Conservation (phyloP, 2,888 invertebrate genomes). For the Hydrotaea diabolus region DNA sequence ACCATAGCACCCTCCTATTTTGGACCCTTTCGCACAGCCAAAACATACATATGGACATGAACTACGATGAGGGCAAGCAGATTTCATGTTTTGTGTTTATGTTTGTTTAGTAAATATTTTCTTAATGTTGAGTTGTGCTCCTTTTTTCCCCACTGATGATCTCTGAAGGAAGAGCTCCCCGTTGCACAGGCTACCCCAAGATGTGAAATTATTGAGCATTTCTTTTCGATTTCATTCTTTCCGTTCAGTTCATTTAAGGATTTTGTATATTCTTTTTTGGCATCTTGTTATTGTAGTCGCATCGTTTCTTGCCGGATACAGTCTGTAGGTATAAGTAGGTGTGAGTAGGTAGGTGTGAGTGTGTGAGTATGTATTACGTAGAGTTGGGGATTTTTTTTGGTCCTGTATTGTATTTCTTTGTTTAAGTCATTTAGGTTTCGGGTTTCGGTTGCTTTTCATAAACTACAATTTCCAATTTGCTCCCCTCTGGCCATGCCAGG, state of each 20-base stretch:
- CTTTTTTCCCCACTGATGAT: not conserved
- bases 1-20: not conserved
- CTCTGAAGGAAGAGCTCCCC: not conserved
- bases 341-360: not conserved
- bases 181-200: not conserved
- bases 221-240: not conserved
- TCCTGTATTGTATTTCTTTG: not conserved
- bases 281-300: not conserved
- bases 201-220: constrained; percentile 8
- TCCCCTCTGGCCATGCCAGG: not conserved
- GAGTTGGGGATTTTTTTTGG: not conserved
- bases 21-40: not conserved
- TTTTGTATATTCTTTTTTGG: not conserved
- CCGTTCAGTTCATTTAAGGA: not conserved
- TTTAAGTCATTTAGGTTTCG: not conserved
- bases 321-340: no score
- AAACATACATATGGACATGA: not conserved
- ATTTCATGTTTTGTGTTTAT: not conserved
- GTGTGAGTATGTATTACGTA: not conserved
- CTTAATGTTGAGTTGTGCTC: not conserved
- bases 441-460: not conserved
- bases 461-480: not conserved
- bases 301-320: no score
- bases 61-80: not conserved
- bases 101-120: constrained; percentile 20